Conservation (phyloP, 2,888 invertebrate genomes). For the Thera obeliscata region DNA sequence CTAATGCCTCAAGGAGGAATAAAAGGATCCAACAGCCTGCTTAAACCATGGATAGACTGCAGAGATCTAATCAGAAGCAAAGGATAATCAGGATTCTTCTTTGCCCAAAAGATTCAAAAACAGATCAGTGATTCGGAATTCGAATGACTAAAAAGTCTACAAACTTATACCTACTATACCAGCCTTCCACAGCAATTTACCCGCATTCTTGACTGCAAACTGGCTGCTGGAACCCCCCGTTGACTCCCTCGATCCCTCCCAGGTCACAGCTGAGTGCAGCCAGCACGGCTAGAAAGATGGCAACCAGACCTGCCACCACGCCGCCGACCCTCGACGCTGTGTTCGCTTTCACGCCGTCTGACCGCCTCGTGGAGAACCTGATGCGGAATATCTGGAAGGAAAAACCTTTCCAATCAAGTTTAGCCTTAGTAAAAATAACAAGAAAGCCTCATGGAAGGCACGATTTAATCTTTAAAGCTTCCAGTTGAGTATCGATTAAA, state of each 20-base stretch:
- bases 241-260: conserved; percentile 51
- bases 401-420: background rate
- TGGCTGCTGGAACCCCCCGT: conserved; percentile 51
- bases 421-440: background rate
- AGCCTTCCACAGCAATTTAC: conserved; percentile 44
- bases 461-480: no score
- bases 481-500: no score
- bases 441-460: background rate
- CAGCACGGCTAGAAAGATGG: conserved; percentile 57
- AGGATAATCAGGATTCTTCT: no score
- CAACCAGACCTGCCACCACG: conserved; percentile 59
- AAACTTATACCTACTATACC: background rate
- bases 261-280: conserved; percentile 57
- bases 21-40: no score
- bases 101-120: no score
- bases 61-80: no score
- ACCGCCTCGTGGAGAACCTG: conserved; percentile 69
- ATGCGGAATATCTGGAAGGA: conserved; percentile 67
- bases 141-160: background rate
- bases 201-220: conserved; percentile 62
- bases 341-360: conserved; percentile 70
- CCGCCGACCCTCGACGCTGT: conserved; percentile 72
- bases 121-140: no score
- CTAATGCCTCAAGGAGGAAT: no score
- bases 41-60: no score